Evolutionary conservation across 1,140 invertebrate genomes (phyloP).

Genomic region (Apis florea): DNA sequence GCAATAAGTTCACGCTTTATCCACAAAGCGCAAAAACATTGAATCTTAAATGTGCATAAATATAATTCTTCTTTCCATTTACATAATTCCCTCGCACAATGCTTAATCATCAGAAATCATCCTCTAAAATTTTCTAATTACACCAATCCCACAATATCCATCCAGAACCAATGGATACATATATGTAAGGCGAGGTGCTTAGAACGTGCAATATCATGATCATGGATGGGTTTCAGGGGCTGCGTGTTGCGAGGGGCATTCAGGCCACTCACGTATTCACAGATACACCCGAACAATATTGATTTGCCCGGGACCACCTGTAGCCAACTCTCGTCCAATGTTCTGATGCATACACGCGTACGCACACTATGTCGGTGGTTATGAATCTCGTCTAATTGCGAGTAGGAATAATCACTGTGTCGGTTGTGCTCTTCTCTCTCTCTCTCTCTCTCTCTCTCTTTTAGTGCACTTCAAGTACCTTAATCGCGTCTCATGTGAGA

Average conservation of each 20-base stretch:
- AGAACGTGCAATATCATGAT: constrained; percentile 31
- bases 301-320: constrained; percentile 67
- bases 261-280: constrained; percentile 50
- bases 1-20: not conserved
- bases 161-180: no score
- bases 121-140: not conserved
- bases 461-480: not conserved
- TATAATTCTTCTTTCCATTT: not conserved
- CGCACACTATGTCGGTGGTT: constrained; percentile 14
- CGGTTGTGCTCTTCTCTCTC: not conserved
- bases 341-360: not conserved
- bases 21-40: not conserved
- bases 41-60: not conserved
- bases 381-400: constrained; percentile 55
- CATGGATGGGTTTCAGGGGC: constrained; percentile 36
- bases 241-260: constrained; percentile 24
- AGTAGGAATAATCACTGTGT: constrained; percentile 38
- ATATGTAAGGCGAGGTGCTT: not conserved
- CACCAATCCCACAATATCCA: not conserved
- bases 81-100: no score
- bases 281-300: constrained; percentile 54
- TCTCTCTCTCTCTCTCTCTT: no score
- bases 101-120: not conserved
- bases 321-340: constrained; percentile 53
- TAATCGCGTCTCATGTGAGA: not conserved